phyloP scores from a whole-genome alignment of 2,113 vertebrate genomes.

The Pelmatolapia mariae region DNA sequence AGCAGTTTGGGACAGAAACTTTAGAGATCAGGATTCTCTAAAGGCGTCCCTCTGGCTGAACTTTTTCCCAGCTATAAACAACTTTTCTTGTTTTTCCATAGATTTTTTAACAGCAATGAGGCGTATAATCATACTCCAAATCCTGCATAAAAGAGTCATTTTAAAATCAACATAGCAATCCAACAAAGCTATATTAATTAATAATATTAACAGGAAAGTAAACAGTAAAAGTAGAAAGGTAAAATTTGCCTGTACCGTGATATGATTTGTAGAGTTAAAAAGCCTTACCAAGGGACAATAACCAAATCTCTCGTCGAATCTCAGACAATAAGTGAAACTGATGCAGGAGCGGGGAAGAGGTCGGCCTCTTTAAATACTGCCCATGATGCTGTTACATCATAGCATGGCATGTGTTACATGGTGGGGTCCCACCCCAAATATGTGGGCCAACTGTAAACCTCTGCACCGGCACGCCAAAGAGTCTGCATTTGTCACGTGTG shows the following conservation, averaged over 20 bases:
- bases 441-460: background rate
- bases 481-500: background rate
- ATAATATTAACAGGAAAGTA: background rate
- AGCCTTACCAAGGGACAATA: background rate
- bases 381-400: conserved; percentile 32
- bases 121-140: conserved; percentile 77
- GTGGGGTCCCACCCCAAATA: background rate
- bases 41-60: conserved; percentile 81
- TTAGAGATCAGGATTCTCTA: conserved; percentile 75
- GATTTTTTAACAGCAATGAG: conserved; percentile 57
- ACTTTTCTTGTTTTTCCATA: conserved; percentile 77
- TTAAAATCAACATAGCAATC: background rate
- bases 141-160: conserved; percentile 50
- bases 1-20: background rate
- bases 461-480: background rate
- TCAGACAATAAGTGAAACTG: background rate
- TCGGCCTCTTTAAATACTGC: conserved; percentile 31
- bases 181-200: background rate
- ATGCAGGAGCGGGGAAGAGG: background rate
- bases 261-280: background rate
- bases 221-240: background rate
- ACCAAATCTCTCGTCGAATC: background rate
- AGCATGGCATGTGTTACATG: background rate
- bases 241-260: background rate
- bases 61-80: conserved; percentile 63